These are phyloP conservation scores for Hetaerina titia DNA, from an alignment of 2,888 invertebrate genomes.

Conservation along the genomic window DNA sequence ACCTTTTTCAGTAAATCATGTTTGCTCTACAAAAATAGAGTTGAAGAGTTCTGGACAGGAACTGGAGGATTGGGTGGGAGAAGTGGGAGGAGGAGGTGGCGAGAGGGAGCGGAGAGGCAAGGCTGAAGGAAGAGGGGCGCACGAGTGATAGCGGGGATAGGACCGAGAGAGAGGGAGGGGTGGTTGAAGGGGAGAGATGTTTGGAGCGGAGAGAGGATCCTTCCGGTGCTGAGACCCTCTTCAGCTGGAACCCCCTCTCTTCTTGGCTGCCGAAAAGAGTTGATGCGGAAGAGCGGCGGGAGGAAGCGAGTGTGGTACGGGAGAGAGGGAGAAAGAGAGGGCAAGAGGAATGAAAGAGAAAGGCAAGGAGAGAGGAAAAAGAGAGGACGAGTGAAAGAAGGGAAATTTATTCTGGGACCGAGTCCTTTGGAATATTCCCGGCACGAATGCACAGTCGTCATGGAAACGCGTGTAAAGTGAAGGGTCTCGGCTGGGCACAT, in stretches of 20 bases:
- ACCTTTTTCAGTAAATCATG: neutral
- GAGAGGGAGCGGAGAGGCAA: neutral
- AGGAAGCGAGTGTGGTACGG: neutral
- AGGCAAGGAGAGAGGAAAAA: neutral
- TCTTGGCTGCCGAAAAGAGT: conserved; percentile 9
- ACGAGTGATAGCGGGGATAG: neutral
- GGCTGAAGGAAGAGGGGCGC: neutral
- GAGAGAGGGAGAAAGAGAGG: neutral
- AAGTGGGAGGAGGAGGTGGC: neutral
- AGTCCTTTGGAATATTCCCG: neutral
- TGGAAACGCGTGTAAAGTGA: neutral
- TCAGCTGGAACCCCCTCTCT: neutral
- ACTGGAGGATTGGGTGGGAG: neutral
- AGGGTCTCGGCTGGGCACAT: neutral
- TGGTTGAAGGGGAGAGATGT: no score
- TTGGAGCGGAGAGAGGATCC: neutral
- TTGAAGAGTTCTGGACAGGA: neutral
- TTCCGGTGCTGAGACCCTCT: neutral
- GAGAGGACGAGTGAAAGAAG: neutral
- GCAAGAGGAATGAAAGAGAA: neutral
- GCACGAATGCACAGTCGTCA: neutral
- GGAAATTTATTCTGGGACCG: neutral
- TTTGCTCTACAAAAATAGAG: neutral
- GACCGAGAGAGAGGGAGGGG: neutral
- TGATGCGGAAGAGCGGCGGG: conserved; percentile 1